These are phyloP conservation scores for Sipha maydis DNA, from an alignment of 2,888 invertebrate species.

Conservation along the genomic window DNA sequence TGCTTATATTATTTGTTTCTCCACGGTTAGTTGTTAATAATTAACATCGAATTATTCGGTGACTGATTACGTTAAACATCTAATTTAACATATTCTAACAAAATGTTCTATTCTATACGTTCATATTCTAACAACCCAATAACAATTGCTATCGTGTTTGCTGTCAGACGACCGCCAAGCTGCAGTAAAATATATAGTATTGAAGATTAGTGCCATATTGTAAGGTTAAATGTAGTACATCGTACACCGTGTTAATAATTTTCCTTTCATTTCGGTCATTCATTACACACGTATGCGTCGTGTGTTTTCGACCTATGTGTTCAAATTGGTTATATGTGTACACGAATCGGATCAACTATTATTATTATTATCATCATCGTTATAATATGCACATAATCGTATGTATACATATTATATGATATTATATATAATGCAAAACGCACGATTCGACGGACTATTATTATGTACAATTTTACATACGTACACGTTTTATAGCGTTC, in stretches of 20 bases:
- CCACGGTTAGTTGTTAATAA: neutral
- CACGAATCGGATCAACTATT: slow-evolving; percentile 11
- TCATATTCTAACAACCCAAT: neutral
- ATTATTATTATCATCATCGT: neutral
- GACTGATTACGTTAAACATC: neutral
- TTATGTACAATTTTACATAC: too few relatives aligned
- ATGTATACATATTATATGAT: too few relatives aligned
- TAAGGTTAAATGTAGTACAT: neutral
- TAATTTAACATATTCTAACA: neutral
- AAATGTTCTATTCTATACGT: too few relatives aligned
- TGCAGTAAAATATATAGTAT: neutral
- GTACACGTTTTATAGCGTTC: too few relatives aligned
- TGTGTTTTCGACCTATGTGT: neutral
- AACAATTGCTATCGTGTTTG: neutral
- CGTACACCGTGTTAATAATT: neutral
- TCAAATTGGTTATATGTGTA: neutral
- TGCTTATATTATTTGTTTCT: neutral
- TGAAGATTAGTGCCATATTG: neutral
- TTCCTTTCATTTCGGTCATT: neutral
- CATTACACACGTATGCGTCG: neutral
- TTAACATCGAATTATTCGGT: too few relatives aligned
- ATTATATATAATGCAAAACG: neutral
- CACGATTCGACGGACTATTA: neutral
- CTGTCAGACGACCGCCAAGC: neutral
- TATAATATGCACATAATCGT: neutral